Base-by-base conservation (phyloP, 2,797 vertebrate species). In the Labroides dimidiatus region DNA sequence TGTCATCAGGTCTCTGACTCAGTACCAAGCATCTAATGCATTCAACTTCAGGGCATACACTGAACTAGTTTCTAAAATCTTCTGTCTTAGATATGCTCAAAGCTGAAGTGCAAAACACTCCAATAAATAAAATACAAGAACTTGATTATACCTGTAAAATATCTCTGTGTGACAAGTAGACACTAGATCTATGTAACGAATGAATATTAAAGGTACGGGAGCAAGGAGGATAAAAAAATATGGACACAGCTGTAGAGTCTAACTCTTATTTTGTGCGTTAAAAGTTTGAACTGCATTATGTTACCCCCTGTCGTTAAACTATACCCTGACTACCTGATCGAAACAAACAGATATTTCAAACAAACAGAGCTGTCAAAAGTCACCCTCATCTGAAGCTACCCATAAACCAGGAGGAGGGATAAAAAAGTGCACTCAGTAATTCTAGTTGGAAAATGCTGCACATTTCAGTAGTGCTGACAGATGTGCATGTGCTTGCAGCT, bases 1-100 rank as follows among this genome's bases (percentile, higher is more conserved):
- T 17, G 17, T 55, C 60, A 73, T 60, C 11, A 59, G 45, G 58
- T 67, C 41, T 43, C 56, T 53, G 47, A 37, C 41, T 43, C 47
- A 52, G 17, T 33, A 56, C 13, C 17, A 20, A 58, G 24, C 19
- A 64, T 37, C 17, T 56, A 51, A 55, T 57, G 51, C n/a, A 41
- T 41, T 58, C 42, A 4, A 42, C 33, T 21, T 48, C 9, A 61
- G 57, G 44, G n/a, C 41, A 76, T 6, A 14, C 33, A 41, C 19
- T 33, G 53, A 67, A 54, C 47, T 54, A 44, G 20, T 54, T 63
- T 20, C 36, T 36, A 8, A 4, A 57, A 36, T 63, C 41, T 6
- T 43, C 11, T 0, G 6, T 53, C 16, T 37, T n/a, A 54, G 27
- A 58, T 12, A 52, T 54, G 20, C 21, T 48, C 17, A 45, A 75